Evolutionary conservation across 92 coral and sea anemone species (phyloP), one percentile per base, ranked within the genome.

Genomic region (Parazoanthus swiftii): DNA sequence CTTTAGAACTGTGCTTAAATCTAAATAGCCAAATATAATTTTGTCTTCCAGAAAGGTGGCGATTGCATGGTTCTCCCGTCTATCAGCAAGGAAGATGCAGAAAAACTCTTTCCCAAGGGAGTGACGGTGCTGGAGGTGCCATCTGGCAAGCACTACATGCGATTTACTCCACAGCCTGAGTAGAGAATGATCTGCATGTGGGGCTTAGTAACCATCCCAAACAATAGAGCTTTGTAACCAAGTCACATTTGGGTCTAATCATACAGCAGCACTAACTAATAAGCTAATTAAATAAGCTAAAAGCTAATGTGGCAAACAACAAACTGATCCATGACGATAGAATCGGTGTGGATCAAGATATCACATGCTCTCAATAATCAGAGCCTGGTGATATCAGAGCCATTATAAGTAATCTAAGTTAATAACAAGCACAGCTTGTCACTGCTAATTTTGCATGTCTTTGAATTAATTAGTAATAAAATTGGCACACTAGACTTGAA

Each of bases 61-160:
- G 88, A 91, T 23, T 95, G 98, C 74, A 96, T 96, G 99, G 99
- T 96, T 39, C 90, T 95, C 18, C 99, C 99, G 3, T 80, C 91
- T 21, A 91, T 96, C 73, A 92, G 92, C 23, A 25, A 10, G 54
- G 98, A 92, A 25, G 94, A 95, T 0, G 74, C 85, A 13, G 36
- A 35, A 2, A 77, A 85, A 65, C 85, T 94, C 20, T 96, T 94
- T 68, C 93, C 95, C 23, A 78, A 92, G 82, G 95, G 95, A n/a
- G 93, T 93, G 8, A 78, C 1, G 0, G 56, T 21, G 35, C 51
- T 29, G 67, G 46, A 88, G 0, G 35, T 96, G 86, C 96, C 98
- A 0, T 96, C 99, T 54, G 98, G 99, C 26, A 96, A 96, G 88
- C 71, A 46, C 5, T 96, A 96, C 93, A 80, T 96, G 92, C 93